Base-by-base conservation (phyloP, 1,140 invertebrate species). In the Chymomyza costata region DNA sequence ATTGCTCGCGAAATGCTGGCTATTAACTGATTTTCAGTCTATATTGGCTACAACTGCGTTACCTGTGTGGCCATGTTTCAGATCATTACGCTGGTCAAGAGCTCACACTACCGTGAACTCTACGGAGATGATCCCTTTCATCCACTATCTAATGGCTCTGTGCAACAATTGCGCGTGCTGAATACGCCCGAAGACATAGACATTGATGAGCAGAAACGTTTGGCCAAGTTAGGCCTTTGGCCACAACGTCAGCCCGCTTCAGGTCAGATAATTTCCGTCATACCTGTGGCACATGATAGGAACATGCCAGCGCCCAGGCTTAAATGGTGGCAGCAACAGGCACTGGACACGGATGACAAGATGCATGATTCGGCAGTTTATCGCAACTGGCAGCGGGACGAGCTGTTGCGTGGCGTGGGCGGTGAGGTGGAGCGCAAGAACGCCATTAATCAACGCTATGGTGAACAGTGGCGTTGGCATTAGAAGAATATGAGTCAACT, bases 71-170 rank as follows among this genome's bases (percentile, higher is more conserved):
- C 82, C 15, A 65, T 84, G 59, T 83, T 63, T 31, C 82, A 84
- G 34, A 67, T 84, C 2, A 74, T 84, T 8, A 32, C 19, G 0
- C 51, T 84, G n/a, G 63, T 84, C 5, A 57, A 50, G 6, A 74
- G 65, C 13, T 11, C 39, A 11, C 73, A 58, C 1, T 84, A 84
- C 14, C 65, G 82, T 1, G 56, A 66, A 21, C 58, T 84, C 2
- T 84, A 84, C 15, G 82, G 82, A n/a, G 76, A 84, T n/a, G 82
- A 84, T 70, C 82, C 82, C 0, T 82, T 84, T 31, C 54, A 69
- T 49, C 81, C 81, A 2, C 30, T 65, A 6, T 10, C 6, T 3
- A 32, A 25, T 3, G 53, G 35, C 3, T 38, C 52, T 1, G 35
- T 68, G 1, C 49, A 61, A 16, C 63, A 76, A 2, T 31, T 65